Evolutionary conservation across 2,113 vertebrate species (phyloP), one percentile per base, ranked within the genome.

Genomic region (Kryptolebias marmoratus): DNA sequence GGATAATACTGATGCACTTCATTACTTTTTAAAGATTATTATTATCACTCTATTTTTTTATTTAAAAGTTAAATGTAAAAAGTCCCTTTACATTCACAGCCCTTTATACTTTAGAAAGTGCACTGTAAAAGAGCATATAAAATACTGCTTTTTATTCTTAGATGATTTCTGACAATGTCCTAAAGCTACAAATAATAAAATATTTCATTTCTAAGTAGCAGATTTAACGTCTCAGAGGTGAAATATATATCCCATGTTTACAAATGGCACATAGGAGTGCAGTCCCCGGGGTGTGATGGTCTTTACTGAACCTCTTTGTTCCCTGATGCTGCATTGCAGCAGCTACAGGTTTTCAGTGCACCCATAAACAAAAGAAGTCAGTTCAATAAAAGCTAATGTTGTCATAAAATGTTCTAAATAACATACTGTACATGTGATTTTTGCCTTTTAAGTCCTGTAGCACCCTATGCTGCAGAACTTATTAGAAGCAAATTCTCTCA

Each of bases 281-380:
- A 15, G 62, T 66, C 78, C 63, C 58, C 70, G 28, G 57, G 64
- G 73, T 36, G 79, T 63, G 69, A 28, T 50, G 60, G 67, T 87
- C 63, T 55, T 32, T 62, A 5, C 52, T 61, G 44, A 61, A 31
- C 55, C 44, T 71, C 58, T 54, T 49, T 71, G 53, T 64, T 87
- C 32, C 50, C 66, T 73, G 22, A 66, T 73, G 71, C 83, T 86
- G 87, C 85, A 89, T 82, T 89, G 82, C 89, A 89, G 86, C 83
- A 84, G 84, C 82, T 71, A 83, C 80, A 86, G 60, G 85, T 86
- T 68, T 80, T 39, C 27, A 64, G 2, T 28, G 31, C 59, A 70
- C 69, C 73, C 48, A 48, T 16, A 56, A 3, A 61, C 64, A 66
- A 55, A 31, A 27, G 30, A 65, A 56, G 30, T 55, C 31, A 71